Evolutionary conservation across 2,888 invertebrate genomes (phyloP).

Genomic region (Spicauda simplicius): DNA sequence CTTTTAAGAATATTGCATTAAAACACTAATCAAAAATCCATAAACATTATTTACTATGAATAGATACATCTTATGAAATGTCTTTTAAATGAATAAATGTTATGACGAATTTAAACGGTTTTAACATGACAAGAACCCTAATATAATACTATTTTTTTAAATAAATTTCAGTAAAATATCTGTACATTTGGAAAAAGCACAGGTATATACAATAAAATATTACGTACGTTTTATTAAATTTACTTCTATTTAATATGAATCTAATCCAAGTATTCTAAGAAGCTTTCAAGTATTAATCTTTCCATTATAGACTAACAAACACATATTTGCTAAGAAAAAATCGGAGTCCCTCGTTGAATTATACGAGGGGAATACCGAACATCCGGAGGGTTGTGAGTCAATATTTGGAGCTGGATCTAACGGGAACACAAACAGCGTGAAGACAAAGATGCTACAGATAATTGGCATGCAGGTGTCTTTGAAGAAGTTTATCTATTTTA

Average conservation of each 20-base stretch:
- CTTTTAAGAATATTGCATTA: no score
- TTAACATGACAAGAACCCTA: no score
- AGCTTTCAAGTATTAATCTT: constrained; percentile 16
- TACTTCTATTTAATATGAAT: not conserved
- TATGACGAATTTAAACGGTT: no score
- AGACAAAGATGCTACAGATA: constrained; percentile 57
- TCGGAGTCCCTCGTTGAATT: not conserved
- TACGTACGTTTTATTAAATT: not conserved
- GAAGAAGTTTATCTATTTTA: constrained; percentile 14
- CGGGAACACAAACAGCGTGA: constrained; percentile 49
- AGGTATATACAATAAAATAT: no score
- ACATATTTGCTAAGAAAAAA: constrained; percentile 29
- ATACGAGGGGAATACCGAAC: constrained; percentile 25
- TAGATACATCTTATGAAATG: not conserved
- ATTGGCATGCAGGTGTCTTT: constrained; percentile 54
- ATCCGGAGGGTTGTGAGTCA: constrained; percentile 55
- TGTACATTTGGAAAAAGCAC: no score
- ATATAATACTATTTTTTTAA: no score
- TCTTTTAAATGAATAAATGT: no score
- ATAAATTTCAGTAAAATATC: no score
- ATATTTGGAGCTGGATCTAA: constrained; percentile 54
- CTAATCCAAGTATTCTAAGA: not conserved
- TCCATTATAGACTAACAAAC: constrained; percentile 22
- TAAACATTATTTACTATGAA: no score
- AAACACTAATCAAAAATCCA: no score